Conservation (phyloP, 2,113 vertebrate genomes). For the Phalacrocorax pelagicus region DNA sequence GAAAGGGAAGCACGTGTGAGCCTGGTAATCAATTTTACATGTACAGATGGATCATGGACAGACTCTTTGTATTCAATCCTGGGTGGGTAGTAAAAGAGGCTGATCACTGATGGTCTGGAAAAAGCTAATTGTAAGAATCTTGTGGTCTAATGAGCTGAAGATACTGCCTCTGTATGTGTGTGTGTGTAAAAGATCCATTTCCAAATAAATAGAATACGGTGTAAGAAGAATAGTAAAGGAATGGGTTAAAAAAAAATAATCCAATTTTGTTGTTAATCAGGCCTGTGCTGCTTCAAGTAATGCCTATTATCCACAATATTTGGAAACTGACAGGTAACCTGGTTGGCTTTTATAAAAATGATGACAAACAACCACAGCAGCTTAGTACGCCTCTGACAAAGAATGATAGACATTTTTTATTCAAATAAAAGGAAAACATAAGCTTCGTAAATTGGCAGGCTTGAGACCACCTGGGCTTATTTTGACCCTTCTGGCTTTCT, state of each 20-base stretch:
- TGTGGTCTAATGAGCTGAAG: neutral
- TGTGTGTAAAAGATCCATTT: neutral
- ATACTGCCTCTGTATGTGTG: neutral
- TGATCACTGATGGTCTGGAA: neutral
- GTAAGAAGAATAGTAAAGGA: neutral
- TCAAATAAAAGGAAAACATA: neutral
- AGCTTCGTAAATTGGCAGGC: neutral
- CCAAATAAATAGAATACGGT: neutral
- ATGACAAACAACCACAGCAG: neutral
- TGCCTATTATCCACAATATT: neutral
- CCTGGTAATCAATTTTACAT: neutral
- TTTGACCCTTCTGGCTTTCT: constrained; percentile 3
- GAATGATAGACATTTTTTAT: neutral
- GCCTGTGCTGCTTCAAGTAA: neutral
- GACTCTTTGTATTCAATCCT: neutral
- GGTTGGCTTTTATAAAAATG: neutral
- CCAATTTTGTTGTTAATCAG: neutral
- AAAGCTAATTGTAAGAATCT: neutral
- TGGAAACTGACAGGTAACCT: neutral
- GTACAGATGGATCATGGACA: neutral
- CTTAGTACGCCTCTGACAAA: neutral
- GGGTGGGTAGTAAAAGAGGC: neutral
- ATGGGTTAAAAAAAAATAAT: neutral
- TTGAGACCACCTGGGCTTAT: neutral
- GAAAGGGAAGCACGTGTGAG: neutral